These are phyloP conservation scores for Epirrhoe tristata DNA, from an alignment of 2,888 invertebrate species.

Conservation along the genomic window DNA sequence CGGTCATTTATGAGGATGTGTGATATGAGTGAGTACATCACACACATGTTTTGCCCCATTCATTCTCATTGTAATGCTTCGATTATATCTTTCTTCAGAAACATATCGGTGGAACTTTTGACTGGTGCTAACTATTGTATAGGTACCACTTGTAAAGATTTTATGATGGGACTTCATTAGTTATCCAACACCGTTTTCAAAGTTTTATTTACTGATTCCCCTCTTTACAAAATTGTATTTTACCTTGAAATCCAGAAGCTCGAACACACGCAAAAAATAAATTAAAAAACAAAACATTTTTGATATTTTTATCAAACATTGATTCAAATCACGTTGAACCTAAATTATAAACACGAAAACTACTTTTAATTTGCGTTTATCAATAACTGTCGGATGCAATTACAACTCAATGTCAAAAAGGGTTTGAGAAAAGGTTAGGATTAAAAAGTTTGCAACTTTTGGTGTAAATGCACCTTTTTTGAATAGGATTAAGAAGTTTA, in stretches of 20 bases:
- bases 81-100: too few relatives aligned
- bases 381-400: neutral
- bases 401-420: neutral
- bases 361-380: neutral
- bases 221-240: neutral
- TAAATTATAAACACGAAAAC: constrained; percentile 8
- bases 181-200: too few relatives aligned
- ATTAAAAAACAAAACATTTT: constrained; percentile 45
- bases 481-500: too few relatives aligned
- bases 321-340: constrained; percentile 41
- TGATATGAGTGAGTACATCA: too few relatives aligned
- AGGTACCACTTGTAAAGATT: too few relatives aligned
- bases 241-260: constrained; percentile 50
- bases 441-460: neutral
- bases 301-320: constrained; percentile 47
- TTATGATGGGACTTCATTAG: too few relatives aligned
- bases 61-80: too few relatives aligned
- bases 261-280: constrained; percentile 46
- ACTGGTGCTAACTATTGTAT: too few relatives aligned
- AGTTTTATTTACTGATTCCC: too few relatives aligned
- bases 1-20: too few relatives aligned
- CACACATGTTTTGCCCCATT: too few relatives aligned
- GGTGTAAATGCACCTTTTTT: neutral
- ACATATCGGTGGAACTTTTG: too few relatives aligned
- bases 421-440: neutral